phyloP scores from a whole-genome alignment of 2,888 invertebrate species.

The Pomacea canaliculata region DNA sequence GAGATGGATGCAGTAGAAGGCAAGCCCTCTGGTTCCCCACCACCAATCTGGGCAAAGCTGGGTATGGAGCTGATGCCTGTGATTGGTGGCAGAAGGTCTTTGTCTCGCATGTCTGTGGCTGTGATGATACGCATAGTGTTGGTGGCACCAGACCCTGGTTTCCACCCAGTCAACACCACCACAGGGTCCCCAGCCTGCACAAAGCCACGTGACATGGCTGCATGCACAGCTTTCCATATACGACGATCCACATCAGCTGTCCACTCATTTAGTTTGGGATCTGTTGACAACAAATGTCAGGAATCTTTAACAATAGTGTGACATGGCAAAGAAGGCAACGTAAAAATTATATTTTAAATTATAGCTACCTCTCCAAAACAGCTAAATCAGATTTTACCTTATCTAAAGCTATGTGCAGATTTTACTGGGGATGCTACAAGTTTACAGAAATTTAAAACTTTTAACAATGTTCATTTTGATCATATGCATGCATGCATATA shows the following conservation, averaged over 20 bases:
- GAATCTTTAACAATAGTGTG: background rate
- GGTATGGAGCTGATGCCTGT: slow-evolving; percentile 53
- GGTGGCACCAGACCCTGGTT: slow-evolving; percentile 94
- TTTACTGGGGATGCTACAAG: too few species aligned
- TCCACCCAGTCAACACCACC: slow-evolving; percentile 86
- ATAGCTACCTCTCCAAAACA: background rate
- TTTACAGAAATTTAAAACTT: too few species aligned
- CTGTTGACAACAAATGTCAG: slow-evolving; percentile 34
- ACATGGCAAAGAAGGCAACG: too few species aligned
- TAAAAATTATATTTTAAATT: background rate
- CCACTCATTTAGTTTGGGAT: slow-evolving; percentile 63
- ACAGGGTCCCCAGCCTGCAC: slow-evolving; percentile 85
- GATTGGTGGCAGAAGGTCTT: slow-evolving; percentile 52
- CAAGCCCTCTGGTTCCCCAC: background rate
- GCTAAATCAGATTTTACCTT: too few species aligned
- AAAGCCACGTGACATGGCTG: slow-evolving; percentile 88
- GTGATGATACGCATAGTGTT: slow-evolving; percentile 92
- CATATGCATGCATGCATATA: too few species aligned
- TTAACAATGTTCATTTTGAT: too few species aligned
- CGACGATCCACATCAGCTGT: slow-evolving; percentile 68
- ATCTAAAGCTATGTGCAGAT: too few species aligned
- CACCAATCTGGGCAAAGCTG: slow-evolving; percentile 39
- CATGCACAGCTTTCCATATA: slow-evolving; percentile 69
- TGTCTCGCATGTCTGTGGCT: slow-evolving; percentile 46
- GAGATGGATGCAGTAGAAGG: background rate